Base-by-base conservation (phyloP, 2,113 vertebrate genomes). In the Suncus etruscus region DNA sequence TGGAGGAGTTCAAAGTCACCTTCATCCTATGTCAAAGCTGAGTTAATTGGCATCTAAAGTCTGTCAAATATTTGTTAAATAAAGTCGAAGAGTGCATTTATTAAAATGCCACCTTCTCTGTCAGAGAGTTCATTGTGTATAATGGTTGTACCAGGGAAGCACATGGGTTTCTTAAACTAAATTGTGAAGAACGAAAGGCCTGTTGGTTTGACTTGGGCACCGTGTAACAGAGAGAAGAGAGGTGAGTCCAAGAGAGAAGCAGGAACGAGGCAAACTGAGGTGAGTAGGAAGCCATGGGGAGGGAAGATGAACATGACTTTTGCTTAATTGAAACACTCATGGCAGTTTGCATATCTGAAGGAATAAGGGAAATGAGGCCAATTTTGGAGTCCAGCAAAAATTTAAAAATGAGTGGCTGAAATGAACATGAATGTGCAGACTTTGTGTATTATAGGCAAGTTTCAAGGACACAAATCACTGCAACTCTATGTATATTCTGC, bases 141-240 rank as follows among this genome's bases (percentile, higher is more conserved):
- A 68, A 24, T 58, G n/a, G n/a, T n/a, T 27, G 32, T 51, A 58
- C 32, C 72, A 50, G 27, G 48, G 61, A 27, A 45, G 75, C 58
- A 51, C 25, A 10, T 8, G 25, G 32, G 65, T 25, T 74, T 61
- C 22, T 3, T 0, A 61, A 50, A 15, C 31, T 8, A 31, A 7
- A 3, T 27, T 4, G 22, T 22, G 63, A 39, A 75, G 12, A 51
- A 73, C 8, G 61, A 66, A 90, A 91, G 82, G 75, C 20, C 32
- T 1, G 51, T 50, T 39, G 86, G 86, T 48, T 90, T 86, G 68
- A 93, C 75, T 45, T 77, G 75, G 54, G 70, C 27, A 15, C n/a
- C 83, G 58, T 50, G 83, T 32, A 58, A n/a, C 29, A 27, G 31
- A 48, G 5, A 72, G 32, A 39, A 75, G 54, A 83, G 61, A 69